phyloP scores from a whole-genome alignment of 2,797 vertebrate genomes.

The Leptoclinus maculatus region DNA sequence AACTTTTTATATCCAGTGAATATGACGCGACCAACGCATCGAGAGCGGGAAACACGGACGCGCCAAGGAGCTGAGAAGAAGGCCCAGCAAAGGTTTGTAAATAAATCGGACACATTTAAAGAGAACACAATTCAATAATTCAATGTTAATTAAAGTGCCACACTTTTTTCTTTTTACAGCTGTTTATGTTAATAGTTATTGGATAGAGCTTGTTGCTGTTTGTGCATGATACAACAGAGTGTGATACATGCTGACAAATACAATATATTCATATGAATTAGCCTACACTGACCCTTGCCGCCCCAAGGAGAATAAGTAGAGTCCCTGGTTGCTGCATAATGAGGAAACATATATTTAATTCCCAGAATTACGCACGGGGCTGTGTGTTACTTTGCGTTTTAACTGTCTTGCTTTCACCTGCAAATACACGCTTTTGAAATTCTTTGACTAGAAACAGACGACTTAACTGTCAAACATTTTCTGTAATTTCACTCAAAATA shows the following conservation, averaged over 20 bases:
- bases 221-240: not conserved
- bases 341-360: constrained; percentile 5
- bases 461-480: not conserved
- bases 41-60: constrained; percentile 30
- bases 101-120: constrained; percentile 14
- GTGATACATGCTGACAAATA: not conserved
- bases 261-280: constrained; percentile 3
- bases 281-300: constrained; percentile 3
- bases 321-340: not conserved
- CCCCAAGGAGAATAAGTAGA: not conserved
- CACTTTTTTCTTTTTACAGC: not conserved
- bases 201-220: not conserved
- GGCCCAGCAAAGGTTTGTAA: constrained; percentile 72
- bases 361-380: not conserved
- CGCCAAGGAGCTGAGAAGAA: constrained; percentile 35
- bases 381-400: not conserved
- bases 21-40: constrained; percentile 22
- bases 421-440: constrained; percentile 1
- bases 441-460: not conserved
- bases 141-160: accelerated
- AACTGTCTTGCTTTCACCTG: not conserved
- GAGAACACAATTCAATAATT: not conserved
- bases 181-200: not conserved
- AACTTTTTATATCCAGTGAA: constrained; percentile 46
- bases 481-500: not conserved